phyloP scores from a whole-genome alignment of 2,888 invertebrate species.

The Anoncus sp. region DNA sequence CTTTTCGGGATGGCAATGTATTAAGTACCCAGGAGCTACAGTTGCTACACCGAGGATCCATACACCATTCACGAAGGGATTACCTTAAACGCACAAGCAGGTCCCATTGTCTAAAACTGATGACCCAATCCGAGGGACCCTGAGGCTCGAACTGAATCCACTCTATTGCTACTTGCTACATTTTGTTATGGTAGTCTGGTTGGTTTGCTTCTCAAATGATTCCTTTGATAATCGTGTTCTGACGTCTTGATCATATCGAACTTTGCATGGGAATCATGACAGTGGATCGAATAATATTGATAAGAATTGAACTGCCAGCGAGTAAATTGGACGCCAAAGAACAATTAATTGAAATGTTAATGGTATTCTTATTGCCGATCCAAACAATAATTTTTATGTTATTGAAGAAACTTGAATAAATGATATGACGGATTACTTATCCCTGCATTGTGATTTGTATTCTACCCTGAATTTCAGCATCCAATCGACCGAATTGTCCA shows the following conservation, averaged over 20 bases:
- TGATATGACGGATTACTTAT: slow-evolving; percentile 3
- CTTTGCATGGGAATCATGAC: neutral
- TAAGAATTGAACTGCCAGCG: neutral
- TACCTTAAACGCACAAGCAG: slow-evolving; percentile 81
- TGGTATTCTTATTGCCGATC: neutral
- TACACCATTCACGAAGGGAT: slow-evolving; percentile 80
- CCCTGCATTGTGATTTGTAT: neutral
- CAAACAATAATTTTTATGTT: neutral
- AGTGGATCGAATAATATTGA: neutral
- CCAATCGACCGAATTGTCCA: slow-evolving; percentile 11
- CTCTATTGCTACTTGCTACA: slow-evolving; percentile 42
- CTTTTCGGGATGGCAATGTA: slow-evolving; percentile 77
- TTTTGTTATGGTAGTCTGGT: slow-evolving; percentile 6
- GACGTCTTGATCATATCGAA: neutral
- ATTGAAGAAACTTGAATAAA: neutral
- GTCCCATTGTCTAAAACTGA: slow-evolving; percentile 81
- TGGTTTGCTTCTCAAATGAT: slow-evolving; percentile 22
- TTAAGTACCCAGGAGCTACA: slow-evolving; percentile 76
- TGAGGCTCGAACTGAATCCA: slow-evolving; percentile 50
- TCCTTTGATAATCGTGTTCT: neutral
- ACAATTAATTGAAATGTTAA: neutral
- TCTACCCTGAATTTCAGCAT: slow-evolving; percentile 7
- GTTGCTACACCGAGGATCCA: slow-evolving; percentile 25
- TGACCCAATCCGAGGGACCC: slow-evolving; percentile 75
- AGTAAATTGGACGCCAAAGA: neutral